Evolutionary conservation across 2,113 vertebrate species (phyloP), one percentile per base, ranked within the genome.

Genomic region (Benitochromis conjunctus): DNA sequence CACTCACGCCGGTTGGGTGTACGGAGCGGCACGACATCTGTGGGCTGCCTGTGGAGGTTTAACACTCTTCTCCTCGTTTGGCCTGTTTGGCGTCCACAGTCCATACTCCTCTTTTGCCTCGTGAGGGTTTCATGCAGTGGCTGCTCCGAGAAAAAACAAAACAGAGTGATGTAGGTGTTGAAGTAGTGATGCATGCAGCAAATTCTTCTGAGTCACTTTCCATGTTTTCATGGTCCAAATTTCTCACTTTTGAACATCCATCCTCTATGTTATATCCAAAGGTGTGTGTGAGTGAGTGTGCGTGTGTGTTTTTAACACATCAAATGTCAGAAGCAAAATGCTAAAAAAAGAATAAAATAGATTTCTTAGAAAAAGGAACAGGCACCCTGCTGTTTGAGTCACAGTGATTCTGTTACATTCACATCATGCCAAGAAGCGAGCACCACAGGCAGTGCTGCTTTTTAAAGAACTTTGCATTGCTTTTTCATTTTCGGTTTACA

Each of bases 191-290:
- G 12, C 71, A 24, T 78, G 43, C 48, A 88, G 34, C 38, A 41
- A 66, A 80, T 62, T 83, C 83, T 78, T 88, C 81, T 74, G 81
- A 91, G 78, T 85, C 86, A 83, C 66, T 76, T 83, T 85, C 34
- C n/a, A 18, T 83, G 54, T 86, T 66, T 86, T 90, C 34, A 77
- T 19, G 18, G 54, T 76, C 24, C 64, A 85, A 24, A 54, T 48
- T 79, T 43, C 46, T 82, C 48, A 41, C 77, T 79, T 85, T 77
- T 82, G 10, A 71, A 74, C 51, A 81, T 86, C 2, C 66, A 55
- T 82, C 38, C 58, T 41, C 21, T 9, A 24, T 76, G 56, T 56
- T 84, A 55, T 38, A 48, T 36, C 55, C 43, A 9, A 82, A 79
- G 11, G 4, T 71, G 7, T 74, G 12, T 48, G 29, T 18, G 77